Conservation (phyloP, 2,113 vertebrate species). For the Leptodactylus fuscus region DNA sequence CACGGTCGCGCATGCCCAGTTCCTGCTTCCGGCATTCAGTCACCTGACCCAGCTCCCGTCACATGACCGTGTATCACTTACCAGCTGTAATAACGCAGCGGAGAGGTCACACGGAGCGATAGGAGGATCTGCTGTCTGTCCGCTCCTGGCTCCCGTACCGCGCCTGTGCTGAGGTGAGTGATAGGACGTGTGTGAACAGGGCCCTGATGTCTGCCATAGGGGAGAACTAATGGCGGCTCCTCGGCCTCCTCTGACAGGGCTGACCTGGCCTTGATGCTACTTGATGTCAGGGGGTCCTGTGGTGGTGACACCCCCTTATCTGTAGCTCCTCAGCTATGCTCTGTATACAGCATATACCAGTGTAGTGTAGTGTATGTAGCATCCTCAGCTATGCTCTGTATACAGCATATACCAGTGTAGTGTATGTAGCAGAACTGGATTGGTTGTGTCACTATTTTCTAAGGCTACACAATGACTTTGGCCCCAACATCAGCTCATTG, state of each 20-base stretch:
- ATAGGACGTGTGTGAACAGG: too few relatives aligned
- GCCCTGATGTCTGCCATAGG: not conserved
- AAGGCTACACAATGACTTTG: too few relatives aligned
- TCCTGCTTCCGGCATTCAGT: not conserved
- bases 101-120: conserved; percentile 24
- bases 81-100: not conserved
- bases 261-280: not conserved
- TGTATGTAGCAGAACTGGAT: not conserved
- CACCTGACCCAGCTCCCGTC: conserved; percentile 43
- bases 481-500: too few relatives aligned
- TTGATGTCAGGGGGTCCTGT: not conserved
- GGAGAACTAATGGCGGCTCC: not conserved
- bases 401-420: not conserved
- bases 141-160: not conserved
- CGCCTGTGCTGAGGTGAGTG: conserved; percentile 24
- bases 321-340: too few relatives aligned
- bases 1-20: not conserved
- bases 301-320: too few relatives aligned
- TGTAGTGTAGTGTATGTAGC: not conserved
- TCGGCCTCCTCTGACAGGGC: not conserved
- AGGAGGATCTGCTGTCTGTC: not conserved
- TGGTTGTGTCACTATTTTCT: not conserved
- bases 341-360: not conserved
- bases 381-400: not conserved
- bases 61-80: conserved; percentile 30